Evolutionary conservation across 2,888 invertebrate genomes (phyloP).

Genomic region (Temnothorax rugatulus): DNA sequence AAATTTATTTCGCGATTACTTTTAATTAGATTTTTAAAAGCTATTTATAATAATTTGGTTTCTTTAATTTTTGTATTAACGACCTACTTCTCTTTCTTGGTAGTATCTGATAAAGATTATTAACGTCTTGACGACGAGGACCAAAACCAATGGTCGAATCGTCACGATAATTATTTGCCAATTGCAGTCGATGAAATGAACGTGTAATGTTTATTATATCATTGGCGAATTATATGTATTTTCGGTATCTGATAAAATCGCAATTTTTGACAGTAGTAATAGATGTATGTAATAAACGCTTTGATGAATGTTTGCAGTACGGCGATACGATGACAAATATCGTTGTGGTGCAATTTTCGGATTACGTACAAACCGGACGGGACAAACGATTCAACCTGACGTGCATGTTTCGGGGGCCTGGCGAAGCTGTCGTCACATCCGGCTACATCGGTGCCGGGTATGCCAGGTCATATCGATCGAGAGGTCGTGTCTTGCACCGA

Average conservation of each 20-base stretch:
- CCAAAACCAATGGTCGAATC: too few relatives aligned
- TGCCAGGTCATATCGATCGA: conserved; percentile 81
- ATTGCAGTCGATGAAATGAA: too few relatives aligned
- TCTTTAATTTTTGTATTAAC: neutral
- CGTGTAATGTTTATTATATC: too few relatives aligned
- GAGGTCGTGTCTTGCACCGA: conserved; percentile 71
- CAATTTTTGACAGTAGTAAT: neutral
- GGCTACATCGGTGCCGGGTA: conserved; percentile 97
- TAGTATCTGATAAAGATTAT: neutral
- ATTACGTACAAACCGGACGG: conserved; percentile 95
- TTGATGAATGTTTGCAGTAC: conserved; percentile 88
- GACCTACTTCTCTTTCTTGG: neutral
- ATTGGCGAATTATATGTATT: too few relatives aligned
- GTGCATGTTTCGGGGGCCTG: conserved; percentile 96
- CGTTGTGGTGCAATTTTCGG: conserved; percentile 97
- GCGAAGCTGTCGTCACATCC: conserved; percentile 97
- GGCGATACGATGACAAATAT: conserved; percentile 98
- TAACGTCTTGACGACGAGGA: too few relatives aligned
- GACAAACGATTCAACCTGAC: conserved; percentile 97
- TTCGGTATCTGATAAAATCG: neutral
- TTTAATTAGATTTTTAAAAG: neutral
- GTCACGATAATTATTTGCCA: too few relatives aligned
- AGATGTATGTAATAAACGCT: neutral
- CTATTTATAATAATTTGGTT: neutral
- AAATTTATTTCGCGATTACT: neutral